A percentile compares a stretch with the other conserved stretches of the same genome.
Evolutionary conservation across 2,888 invertebrate genomes (phyloP).

Genomic region (Phyto melanocephala): DNA sequence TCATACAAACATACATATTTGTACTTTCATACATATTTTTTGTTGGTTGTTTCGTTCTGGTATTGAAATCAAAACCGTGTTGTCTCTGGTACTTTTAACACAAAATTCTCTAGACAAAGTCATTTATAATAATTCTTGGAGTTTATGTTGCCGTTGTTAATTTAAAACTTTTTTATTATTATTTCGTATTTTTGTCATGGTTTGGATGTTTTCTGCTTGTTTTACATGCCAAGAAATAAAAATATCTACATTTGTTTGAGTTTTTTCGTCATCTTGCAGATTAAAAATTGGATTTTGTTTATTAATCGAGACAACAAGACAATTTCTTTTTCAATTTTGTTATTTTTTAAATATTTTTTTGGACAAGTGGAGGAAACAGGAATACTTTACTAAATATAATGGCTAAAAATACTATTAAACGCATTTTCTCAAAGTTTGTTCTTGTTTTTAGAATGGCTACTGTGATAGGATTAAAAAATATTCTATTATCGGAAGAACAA

Average conservation of each 20-base stretch:
- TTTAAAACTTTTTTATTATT: conserved; percentile 19
- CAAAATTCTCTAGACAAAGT: conserved; percentile 73
- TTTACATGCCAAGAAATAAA: conserved; percentile 63
- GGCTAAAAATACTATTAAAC: not conserved
- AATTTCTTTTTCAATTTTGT: not conserved
- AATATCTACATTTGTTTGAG: conserved; percentile 52
- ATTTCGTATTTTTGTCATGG: conserved; percentile 46
- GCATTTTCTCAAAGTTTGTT: not conserved
- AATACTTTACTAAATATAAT: not conserved
- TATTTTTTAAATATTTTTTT: conserved; percentile 1
- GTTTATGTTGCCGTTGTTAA: conserved; percentile 53
- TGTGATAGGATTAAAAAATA: too few relatives aligned
- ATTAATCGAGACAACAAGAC: conserved; percentile 28
- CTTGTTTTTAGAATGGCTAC: too few relatives aligned
- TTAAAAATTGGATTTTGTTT: conserved; percentile 49
- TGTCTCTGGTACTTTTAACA: conserved; percentile 69
- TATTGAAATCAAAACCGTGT: conserved; percentile 62
- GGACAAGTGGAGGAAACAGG: not conserved
- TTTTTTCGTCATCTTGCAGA: conserved; percentile 8
- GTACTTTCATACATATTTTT: not conserved
- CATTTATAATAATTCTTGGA: conserved; percentile 72
- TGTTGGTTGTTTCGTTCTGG: conserved; percentile 31
- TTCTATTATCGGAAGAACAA: too few relatives aligned
- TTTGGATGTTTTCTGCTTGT: conserved; percentile 61
- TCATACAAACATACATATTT: too few relatives aligned